These are phyloP conservation scores for Blastomussa wellsi DNA, from an alignment of 92 coral and sea anemone species.

Conservation along the genomic window DNA sequence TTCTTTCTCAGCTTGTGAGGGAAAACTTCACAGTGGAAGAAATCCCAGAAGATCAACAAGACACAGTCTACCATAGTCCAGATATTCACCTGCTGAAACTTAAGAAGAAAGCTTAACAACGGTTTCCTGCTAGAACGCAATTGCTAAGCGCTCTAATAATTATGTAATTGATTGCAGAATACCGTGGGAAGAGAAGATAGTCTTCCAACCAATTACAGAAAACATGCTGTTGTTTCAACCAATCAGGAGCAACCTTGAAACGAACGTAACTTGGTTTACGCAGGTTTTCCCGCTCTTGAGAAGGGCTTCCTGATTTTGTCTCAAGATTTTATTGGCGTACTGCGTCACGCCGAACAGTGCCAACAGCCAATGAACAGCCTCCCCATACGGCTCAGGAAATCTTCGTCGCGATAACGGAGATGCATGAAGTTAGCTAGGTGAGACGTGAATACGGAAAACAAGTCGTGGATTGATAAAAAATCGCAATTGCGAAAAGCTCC, in stretches of 20 bases:
- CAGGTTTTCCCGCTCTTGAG: not conserved
- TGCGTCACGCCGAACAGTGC: not conserved
- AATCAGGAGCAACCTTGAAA: not conserved
- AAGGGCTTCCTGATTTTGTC: not conserved
- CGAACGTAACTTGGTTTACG: not conserved
- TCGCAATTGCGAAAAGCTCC: not conserved
- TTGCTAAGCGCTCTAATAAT: not conserved
- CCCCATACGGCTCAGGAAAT: not conserved
- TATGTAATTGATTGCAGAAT: too few relatives aligned
- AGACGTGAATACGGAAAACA: not conserved
- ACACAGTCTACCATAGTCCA: slow-evolving; percentile 77
- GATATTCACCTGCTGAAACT: slow-evolving; percentile 83
- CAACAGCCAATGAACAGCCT: not conserved
- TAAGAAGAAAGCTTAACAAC: slow-evolving; percentile 34
- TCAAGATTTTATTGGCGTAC: not conserved
- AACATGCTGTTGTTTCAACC: not conserved
- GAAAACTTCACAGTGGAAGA: slow-evolving; percentile 53
- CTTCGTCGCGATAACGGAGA: not conserved
- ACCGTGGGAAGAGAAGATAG: not conserved
- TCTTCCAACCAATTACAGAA: not conserved
- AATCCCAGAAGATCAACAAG: slow-evolving; percentile 74
- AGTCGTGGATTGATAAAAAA: not conserved
- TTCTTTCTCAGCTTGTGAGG: slow-evolving; percentile 46
- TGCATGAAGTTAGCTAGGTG: not conserved
- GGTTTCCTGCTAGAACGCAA: not conserved